Conservation (phyloP, 1,140 invertebrate genomes). For the Colletes latitarsis region DNA sequence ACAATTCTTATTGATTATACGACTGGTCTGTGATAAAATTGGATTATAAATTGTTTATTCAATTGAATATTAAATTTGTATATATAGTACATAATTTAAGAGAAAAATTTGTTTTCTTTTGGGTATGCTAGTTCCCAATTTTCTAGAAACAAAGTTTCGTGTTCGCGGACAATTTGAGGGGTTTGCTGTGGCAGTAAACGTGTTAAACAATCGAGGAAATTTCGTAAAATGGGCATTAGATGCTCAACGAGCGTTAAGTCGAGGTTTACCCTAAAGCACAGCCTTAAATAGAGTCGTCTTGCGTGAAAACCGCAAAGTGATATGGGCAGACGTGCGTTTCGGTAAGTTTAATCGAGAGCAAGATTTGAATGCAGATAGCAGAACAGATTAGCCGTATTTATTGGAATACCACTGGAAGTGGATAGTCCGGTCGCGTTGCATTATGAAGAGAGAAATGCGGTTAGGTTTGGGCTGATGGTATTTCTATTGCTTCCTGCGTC, state of each 20-base stretch:
- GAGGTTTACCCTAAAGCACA: neutral
- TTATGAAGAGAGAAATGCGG: conserved; percentile 36
- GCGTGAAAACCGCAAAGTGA: conserved; percentile 36
- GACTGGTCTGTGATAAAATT: too few relatives aligned
- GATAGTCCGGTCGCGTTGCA: conserved; percentile 33
- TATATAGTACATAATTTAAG: too few relatives aligned
- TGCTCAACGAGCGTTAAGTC: neutral
- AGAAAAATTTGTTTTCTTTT: too few relatives aligned
- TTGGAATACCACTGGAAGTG: conserved; percentile 25
- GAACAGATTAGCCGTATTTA: conserved; percentile 43
- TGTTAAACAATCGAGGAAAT: neutral
- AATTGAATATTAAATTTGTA: too few relatives aligned
- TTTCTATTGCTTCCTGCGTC: conserved; percentile 18
- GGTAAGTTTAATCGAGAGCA: conserved; percentile 36
- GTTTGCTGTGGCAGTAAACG: too few relatives aligned
- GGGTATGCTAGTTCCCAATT: too few relatives aligned
- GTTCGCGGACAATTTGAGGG: too few relatives aligned
- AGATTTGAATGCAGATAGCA: conserved; percentile 17
- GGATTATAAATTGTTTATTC: too few relatives aligned
- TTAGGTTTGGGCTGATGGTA: conserved; percentile 14
- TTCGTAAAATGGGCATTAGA: neutral
- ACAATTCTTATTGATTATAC: too few relatives aligned
- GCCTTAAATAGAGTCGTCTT: conserved; percentile 14
- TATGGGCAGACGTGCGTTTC: conserved; percentile 10
- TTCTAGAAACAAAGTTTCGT: too few relatives aligned